These are phyloP conservation scores for Syngnathus typhle DNA, from an alignment of 2,113 vertebrate genomes.

Conservation along the genomic window DNA sequence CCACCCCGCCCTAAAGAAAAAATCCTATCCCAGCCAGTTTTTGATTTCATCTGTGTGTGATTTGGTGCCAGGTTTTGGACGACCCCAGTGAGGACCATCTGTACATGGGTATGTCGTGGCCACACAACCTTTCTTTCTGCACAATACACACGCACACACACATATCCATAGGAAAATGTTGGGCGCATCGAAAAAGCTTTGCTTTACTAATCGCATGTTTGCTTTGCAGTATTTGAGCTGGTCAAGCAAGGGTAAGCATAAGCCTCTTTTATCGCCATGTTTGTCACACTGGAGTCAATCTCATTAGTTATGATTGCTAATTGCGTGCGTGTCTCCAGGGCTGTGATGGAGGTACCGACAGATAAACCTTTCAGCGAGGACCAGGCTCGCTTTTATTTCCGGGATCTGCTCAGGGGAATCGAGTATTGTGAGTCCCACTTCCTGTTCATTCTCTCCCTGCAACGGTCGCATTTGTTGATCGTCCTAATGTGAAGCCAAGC, in stretches of 20 bases:
- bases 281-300: slow-evolving; percentile 19
- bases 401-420: slow-evolving; percentile 94
- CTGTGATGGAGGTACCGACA: slow-evolving; percentile 95
- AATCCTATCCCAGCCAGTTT: background rate
- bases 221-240: slow-evolving; percentile 88
- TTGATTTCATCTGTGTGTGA: slow-evolving; percentile 32
- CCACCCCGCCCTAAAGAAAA: no score
- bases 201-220: slow-evolving; percentile 41
- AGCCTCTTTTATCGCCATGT: slow-evolving; percentile 19
- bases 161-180: background rate
- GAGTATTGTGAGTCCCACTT: slow-evolving; percentile 83
- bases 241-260: slow-evolving; percentile 92
- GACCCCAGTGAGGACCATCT: slow-evolving; percentile 96
- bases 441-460: slow-evolving; percentile 6
- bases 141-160: background rate
- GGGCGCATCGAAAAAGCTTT: background rate
- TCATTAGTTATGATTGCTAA: slow-evolving; percentile 36
- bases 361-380: slow-evolving; percentile 89
- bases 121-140: slow-evolving; percentile 9
- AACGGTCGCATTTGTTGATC: background rate
- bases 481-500: no score
- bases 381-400: slow-evolving; percentile 94
- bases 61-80: slow-evolving; percentile 83
- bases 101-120: slow-evolving; percentile 87
- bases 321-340: slow-evolving; percentile 63